Conservation (phyloP, 2,888 invertebrate species). For the Platynereis dumerilii region DNA sequence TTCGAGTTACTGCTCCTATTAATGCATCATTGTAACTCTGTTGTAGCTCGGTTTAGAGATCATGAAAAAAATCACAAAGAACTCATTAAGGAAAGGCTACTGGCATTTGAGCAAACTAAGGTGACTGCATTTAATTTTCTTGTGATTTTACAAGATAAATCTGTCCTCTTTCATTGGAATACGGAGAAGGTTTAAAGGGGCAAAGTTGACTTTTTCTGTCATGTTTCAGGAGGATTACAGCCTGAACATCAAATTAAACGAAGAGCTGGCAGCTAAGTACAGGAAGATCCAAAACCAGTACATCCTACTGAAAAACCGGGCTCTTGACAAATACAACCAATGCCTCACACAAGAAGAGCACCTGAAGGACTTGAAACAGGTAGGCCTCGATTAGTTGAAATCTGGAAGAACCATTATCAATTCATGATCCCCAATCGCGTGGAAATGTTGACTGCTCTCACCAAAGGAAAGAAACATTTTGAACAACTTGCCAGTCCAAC, state of each 20-base stretch:
- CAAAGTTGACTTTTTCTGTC: not conserved
- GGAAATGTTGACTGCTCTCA: no score
- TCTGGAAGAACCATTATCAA: no score
- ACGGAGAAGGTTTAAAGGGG: no score
- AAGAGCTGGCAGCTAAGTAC: constrained; percentile 52
- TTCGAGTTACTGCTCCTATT: no score
- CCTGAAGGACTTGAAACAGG: constrained; percentile 58
- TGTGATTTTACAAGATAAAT: no score
- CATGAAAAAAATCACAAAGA: constrained; percentile 36
- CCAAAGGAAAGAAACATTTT: no score
- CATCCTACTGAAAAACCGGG: constrained; percentile 47
- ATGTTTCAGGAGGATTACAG: constrained; percentile 40
- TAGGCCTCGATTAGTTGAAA: no score
- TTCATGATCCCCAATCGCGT: no score
- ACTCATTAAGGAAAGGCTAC: not conserved
- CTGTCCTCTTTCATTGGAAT: no score
- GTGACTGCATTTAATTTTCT: no score
- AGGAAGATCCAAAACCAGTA: constrained; percentile 53
- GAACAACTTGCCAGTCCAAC: no score
- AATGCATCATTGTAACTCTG: no score
- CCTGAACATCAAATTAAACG: constrained; percentile 42
- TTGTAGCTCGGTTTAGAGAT: constrained; percentile 41
- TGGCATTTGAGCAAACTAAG: constrained; percentile 2
- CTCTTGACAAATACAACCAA: constrained; percentile 52
- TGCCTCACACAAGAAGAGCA: constrained; percentile 52